A percentile compares a stretch with the other conserved stretches of the same genome.
phyloP scores from a whole-genome alignment of 2,888 invertebrate genomes.

The Folsomia manolachei region DNA sequence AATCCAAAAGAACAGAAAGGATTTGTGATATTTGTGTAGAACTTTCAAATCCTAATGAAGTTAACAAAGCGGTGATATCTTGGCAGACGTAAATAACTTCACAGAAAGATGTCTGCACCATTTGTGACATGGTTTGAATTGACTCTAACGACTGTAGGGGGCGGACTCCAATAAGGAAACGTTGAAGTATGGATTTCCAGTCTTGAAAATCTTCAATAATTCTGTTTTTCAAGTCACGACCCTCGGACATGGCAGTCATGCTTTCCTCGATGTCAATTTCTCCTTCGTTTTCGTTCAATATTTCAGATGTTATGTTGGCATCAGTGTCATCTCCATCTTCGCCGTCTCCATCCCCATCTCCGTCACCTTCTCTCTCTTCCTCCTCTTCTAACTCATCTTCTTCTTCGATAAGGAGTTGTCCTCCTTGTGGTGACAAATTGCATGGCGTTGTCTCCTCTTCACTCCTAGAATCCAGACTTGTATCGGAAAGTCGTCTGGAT shows the following conservation, averaged over 20 bases:
- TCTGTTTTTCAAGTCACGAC: conserved; percentile 14
- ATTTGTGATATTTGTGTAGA: conserved; percentile 33
- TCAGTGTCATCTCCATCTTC: conserved; percentile 27
- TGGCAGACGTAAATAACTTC: conserved; percentile 37
- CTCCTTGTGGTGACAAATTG: conserved; percentile 43
- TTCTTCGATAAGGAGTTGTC: conserved; percentile 29
- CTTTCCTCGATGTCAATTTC: conserved; percentile 32
- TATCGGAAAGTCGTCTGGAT: conserved; percentile 46
- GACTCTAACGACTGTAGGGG: conserved; percentile 35
- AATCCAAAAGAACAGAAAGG: conserved; percentile 33
- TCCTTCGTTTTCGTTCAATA: conserved; percentile 22
- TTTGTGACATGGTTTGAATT: conserved; percentile 39
- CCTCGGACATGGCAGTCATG: conserved; percentile 19
- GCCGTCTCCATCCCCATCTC: conserved; percentile 18
- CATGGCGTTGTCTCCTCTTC: conserved; percentile 50
- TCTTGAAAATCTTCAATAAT: conserved; percentile 27
- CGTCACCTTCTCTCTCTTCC: conserved; percentile 25
- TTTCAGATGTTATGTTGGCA: conserved; percentile 37
- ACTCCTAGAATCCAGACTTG: conserved; percentile 48
- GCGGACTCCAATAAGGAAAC: conserved; percentile 31
- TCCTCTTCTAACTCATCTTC: conserved; percentile 18
- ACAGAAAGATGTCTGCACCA: conserved; percentile 39
- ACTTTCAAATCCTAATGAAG: conserved; percentile 37
- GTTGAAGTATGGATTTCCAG: conserved; percentile 33
- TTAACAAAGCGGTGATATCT: conserved; percentile 34